Base-by-base conservation (phyloP, 2,113 vertebrate species). In the Apaloderma vittatum region DNA sequence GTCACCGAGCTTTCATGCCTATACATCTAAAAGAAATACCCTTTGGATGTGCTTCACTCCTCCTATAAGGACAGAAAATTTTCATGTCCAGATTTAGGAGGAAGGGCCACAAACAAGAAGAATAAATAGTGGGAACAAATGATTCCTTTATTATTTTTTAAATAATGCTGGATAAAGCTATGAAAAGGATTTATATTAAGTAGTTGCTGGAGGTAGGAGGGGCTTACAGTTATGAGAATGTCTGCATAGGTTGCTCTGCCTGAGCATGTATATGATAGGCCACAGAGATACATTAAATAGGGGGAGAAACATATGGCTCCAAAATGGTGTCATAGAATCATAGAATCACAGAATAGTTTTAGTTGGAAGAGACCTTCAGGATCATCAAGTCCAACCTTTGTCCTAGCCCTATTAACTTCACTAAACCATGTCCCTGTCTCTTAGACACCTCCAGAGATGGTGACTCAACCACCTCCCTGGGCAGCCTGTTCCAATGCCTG, bases 201-300 rank as follows among this genome's bases (percentile, higher is more conserved):
- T 26, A 43, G 5, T 88, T 93, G 43, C 26, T 97, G 78, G 86
- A 97, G 62, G 45, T 90, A 59, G 78, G 34, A 83, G n/a, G 43
- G 24, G 21, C 46, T 90, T 54, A 79, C 46, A 55, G 26, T 43
- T 84, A 66, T 16, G 29, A 93, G 43, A 87, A 71, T 4, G 15
- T 29, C 22, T 84, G 37, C 1, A 4, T 73, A 29, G 29, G n/a
- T 34, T 93, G 37, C 18, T 74, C 6, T 93, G 61, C 34, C 72
- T 52, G 7, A 63, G 40, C 8, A 65, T 88, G 37, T 30, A 16
- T 48, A 45, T 51, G 52, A 82, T 70, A 90, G 7, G 26, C 19
- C 16, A 34, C 30, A 82, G 29, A 59, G 30, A 90, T 5, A 59
- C 10, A 48, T 48, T 71, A 93, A 82, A 65, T 14, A 2, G 72